Base-by-base conservation (phyloP, 2,797 vertebrate genomes). In the Helostoma temminkii region DNA sequence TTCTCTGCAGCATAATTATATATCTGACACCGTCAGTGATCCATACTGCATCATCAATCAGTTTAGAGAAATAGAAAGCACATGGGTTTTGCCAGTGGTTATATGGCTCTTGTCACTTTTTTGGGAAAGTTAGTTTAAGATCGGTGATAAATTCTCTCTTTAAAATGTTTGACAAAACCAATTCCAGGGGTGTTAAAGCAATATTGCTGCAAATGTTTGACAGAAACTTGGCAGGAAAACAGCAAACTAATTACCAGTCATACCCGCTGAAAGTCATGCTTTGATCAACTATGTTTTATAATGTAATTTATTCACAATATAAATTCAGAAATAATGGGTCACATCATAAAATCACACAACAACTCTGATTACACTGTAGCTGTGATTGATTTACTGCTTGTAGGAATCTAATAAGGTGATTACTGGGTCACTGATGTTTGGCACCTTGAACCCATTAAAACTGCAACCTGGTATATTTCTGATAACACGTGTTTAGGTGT, bases 1-100 rank as follows among this genome's bases (percentile, higher is more conserved):
- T 91, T 89, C 86, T 81, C 77, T 61, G 53, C 73, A 46, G 66
- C 26, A 68, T 80, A 71, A 84, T 88, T 75, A 86, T 82, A 89
- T 74, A 91, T 85, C 89, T 77, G 77, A 87, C 69, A 76, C 60
- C 61, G 71, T 73, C 66, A 64, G 60, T 61, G 75, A 85, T 78
- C 64, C 70, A 46, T 58, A 41, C 52, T 41, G 57, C 57, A 59
- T 73, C 76, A 83, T 86, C 84, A 82, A 74, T 89, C 85, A 73
- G 87, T 85, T 81, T 84, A 63, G 25, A 53, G 49, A n/a, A 32
- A 47, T 47, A 28, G 55, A 66, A 71, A 71, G 37, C 46, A 59
- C 36, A 70, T 34, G 71, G 67, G 50, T 56, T 37, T 59, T 16
- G 49, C 55, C 39, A n/a, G 19, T 34, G 58, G 68, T 72, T 47